phyloP scores from a whole-genome alignment of 2,797 vertebrate species.

The Pseudochirops cupreus region DNA sequence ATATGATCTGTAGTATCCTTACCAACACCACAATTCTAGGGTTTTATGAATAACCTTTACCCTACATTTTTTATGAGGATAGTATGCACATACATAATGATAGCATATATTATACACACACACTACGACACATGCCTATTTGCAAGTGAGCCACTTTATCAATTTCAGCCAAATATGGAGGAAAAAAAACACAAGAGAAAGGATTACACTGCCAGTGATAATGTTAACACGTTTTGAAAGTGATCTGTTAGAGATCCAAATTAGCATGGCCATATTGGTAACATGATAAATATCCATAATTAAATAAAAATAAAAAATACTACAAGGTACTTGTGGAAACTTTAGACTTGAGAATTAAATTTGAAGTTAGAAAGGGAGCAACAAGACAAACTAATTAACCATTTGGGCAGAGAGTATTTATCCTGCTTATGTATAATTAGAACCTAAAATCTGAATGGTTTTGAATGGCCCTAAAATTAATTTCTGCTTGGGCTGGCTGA shows the following conservation, averaged over 20 bases:
- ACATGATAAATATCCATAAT: background rate
- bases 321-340: background rate
- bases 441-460: background rate
- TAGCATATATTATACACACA: background rate
- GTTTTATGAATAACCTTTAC: background rate
- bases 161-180: background rate
- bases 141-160: background rate
- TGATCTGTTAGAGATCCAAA: background rate
- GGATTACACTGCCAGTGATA: background rate
- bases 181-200: background rate
- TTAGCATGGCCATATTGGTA: background rate
- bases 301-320: background rate
- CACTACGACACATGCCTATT: background rate
- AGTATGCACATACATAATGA: background rate
- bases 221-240: background rate
- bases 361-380: background rate
- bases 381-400: background rate
- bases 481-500: background rate
- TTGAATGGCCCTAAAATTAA: background rate
- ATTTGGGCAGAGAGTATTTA: background rate
- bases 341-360: background rate
- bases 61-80: background rate
- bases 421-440: background rate
- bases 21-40: background rate
- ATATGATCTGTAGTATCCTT: background rate